phyloP scores from a whole-genome alignment of 1,140 invertebrate genomes.

The Zaprionus gabonicus region DNA sequence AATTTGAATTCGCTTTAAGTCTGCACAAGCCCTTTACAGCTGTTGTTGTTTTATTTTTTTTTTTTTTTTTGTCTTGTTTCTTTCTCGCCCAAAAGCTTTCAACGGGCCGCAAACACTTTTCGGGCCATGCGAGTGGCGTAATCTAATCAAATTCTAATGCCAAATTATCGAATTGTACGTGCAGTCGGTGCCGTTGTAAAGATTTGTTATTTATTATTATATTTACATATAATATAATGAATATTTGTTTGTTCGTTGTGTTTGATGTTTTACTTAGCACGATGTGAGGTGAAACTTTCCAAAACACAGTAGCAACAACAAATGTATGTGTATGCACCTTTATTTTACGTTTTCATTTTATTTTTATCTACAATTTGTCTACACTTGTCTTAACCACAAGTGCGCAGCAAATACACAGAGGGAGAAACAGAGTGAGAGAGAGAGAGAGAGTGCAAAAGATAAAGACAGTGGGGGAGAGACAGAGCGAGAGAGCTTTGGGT shows the following conservation, averaged over 20 bases:
- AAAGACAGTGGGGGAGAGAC: constrained; percentile 3
- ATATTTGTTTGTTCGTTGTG: not conserved
- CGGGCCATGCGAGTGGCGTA: constrained; percentile 54
- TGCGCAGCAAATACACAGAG: constrained; percentile 23
- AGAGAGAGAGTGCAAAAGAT: not conserved
- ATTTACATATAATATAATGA: not conserved
- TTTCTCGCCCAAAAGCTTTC: constrained; percentile 33
- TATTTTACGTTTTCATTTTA: constrained; percentile 71
- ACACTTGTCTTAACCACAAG: constrained; percentile 56
- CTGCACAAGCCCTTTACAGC: not conserved
- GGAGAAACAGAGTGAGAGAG: not conserved
- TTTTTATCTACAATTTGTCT: constrained; percentile 72
- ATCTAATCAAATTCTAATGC: constrained; percentile 71
- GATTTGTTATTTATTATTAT: constrained; percentile 20
- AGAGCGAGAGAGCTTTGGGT: constrained; percentile 52
- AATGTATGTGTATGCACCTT: constrained; percentile 69
- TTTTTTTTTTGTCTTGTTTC: too few species aligned
- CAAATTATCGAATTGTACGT: constrained; percentile 69
- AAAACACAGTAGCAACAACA: constrained; percentile 37
- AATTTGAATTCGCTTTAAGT: constrained; percentile 48
- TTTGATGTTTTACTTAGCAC: constrained; percentile 11
- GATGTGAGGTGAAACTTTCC: constrained; percentile 65
- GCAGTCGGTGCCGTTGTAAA: constrained; percentile 42
- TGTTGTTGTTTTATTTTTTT: constrained; percentile 17
- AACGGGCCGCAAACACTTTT: constrained; percentile 21